Conservation (phyloP, 2,797 vertebrate species). For the Chiloscyllium punctatum region DNA sequence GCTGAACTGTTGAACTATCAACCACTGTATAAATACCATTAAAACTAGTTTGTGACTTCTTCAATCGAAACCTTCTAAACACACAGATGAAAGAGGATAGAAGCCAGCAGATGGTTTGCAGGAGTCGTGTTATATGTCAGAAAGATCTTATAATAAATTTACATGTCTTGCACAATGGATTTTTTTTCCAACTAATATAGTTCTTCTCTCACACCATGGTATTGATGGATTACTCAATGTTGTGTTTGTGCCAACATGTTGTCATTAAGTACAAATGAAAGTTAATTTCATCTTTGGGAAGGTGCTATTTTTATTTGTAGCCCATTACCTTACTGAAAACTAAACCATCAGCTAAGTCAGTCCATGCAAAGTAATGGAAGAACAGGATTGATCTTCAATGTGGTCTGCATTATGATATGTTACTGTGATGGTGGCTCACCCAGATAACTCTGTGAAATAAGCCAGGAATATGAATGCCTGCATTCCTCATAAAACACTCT, state of each 20-base stretch:
- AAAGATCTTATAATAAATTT: not conserved
- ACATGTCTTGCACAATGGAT: not conserved
- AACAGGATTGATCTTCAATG: not conserved
- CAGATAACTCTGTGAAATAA: constrained; percentile 25
- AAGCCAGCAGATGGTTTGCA: not conserved
- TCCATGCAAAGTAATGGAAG: not conserved
- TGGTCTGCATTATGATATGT: constrained; percentile 35
- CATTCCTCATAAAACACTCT: constrained; percentile 36
- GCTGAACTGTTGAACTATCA: not conserved
- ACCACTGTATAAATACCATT: not conserved
- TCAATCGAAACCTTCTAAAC: not conserved
- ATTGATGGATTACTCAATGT: not conserved
- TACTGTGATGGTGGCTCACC: not conserved
- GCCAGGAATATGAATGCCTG: constrained; percentile 34
- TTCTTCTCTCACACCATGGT: not conserved
- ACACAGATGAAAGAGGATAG: not conserved
- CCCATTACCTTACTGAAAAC: not conserved
- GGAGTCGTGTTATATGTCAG: not conserved
- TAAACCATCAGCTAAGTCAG: not conserved
- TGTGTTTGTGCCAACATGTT: not conserved
- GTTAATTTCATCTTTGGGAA: not conserved
- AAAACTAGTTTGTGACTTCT: not conserved
- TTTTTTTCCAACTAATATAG: no score
- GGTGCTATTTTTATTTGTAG: not conserved
- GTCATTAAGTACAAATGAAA: not conserved